These are phyloP conservation scores for Morpho helenor DNA, from an alignment of 2,888 invertebrate species.

Conservation along the genomic window DNA sequence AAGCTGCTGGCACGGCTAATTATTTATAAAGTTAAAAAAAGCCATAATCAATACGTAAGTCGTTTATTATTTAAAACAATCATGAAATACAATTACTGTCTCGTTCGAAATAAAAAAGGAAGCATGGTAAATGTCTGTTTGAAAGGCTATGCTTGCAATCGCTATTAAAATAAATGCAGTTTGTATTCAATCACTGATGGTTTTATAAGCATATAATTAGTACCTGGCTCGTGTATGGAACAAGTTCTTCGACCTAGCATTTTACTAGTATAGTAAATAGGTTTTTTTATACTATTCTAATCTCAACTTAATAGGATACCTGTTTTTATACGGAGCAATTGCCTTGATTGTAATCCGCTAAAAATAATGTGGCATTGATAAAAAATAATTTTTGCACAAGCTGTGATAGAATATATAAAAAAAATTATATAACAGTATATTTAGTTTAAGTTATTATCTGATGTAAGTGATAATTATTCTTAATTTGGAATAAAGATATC, in stretches of 20 bases:
- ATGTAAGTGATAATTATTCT: too few relatives aligned
- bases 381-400: too few relatives aligned
- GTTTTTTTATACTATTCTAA: background rate
- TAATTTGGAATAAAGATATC: too few relatives aligned
- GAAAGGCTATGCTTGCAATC: slow-evolving; percentile 4
- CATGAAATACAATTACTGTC: slow-evolving; percentile 12
- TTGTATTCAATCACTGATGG: slow-evolving; percentile 9
- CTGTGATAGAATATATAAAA: too few relatives aligned
- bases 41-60: slow-evolving; percentile 6
- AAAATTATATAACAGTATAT: too few relatives aligned
- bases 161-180: slow-evolving; percentile 13
- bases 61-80: slow-evolving; percentile 18
- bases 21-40: slow-evolving; percentile 6
- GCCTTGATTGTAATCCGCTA: background rate
- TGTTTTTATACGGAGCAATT: too few relatives aligned
- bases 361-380: background rate
- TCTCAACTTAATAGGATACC: background rate
- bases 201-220: slow-evolving; percentile 1
- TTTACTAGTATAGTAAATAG: background rate
- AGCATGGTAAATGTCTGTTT: slow-evolving; percentile 6
- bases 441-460: too few relatives aligned
- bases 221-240: background rate
- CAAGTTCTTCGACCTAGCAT: background rate
- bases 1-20: too few relatives aligned
- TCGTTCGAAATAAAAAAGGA: slow-evolving; percentile 8